Evolutionary conservation across 2,113 vertebrate genomes (phyloP).

Genomic region (Notarius lentiginosus): DNA sequence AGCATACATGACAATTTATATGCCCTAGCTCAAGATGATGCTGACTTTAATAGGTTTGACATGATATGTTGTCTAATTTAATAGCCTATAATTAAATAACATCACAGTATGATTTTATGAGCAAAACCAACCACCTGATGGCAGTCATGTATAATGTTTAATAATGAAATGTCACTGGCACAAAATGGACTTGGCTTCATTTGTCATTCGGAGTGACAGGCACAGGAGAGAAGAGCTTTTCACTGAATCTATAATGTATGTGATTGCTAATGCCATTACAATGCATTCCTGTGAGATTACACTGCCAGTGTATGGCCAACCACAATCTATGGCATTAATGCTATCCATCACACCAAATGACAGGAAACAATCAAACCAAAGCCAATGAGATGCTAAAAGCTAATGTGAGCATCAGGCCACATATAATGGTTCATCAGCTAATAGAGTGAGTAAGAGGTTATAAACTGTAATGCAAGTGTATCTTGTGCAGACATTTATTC

Average conservation of each 20-base stretch:
- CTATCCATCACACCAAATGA: constrained; percentile 25
- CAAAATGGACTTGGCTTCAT: constrained; percentile 13
- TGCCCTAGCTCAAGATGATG: not conserved
- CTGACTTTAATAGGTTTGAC: not conserved
- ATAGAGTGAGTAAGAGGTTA: not conserved
- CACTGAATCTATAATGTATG: constrained; percentile 69
- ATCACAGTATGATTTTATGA: not conserved
- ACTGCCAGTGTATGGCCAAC: constrained; percentile 60
- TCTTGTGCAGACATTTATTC: not conserved
- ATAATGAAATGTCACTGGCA: constrained; percentile 14
- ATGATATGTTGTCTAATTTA: not conserved
- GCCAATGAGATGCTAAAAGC: constrained; percentile 16
- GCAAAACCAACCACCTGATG: constrained; percentile 63
- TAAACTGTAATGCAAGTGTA: not conserved
- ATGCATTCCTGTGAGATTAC: constrained; percentile 57
- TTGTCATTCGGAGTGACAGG: constrained; percentile 55
- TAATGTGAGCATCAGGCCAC: constrained; percentile 3
- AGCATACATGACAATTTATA: not conserved
- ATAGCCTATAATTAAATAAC: not conserved
- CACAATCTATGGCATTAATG: constrained; percentile 41
- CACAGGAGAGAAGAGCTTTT: constrained; percentile 49
- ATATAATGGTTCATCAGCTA: constrained; percentile 1
- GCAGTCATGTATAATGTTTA: constrained; percentile 59
- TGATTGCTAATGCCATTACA: constrained; percentile 64
- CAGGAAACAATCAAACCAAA: constrained; percentile 22